Conservation (phyloP, 1,140 invertebrate species). For the Aleiodes sp. region DNA sequence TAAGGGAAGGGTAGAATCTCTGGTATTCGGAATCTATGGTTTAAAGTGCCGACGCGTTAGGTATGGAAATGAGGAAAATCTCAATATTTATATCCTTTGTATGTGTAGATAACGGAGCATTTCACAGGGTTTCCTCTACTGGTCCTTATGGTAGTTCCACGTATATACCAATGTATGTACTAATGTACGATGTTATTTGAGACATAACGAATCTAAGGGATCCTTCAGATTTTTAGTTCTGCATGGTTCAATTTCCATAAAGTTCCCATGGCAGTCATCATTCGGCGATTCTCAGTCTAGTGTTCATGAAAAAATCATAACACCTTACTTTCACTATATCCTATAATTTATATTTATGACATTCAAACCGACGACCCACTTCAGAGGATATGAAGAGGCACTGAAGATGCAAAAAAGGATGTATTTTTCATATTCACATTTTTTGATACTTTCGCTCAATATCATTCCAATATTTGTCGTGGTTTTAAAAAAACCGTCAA, state of each 20-base stretch:
- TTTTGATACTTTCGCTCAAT: neutral
- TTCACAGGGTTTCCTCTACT: slow-evolving; percentile 18
- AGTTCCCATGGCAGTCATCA: neutral
- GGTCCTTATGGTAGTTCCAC: neutral
- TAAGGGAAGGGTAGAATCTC: slow-evolving; percentile 3
- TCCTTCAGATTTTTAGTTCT: neutral
- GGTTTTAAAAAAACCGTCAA: no score
- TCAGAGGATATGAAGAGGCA: no score
- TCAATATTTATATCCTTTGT: slow-evolving; percentile 47
- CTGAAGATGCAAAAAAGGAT: slow-evolving; percentile 41
- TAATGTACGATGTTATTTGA: slow-evolving; percentile 3
- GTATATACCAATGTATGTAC: neutral
- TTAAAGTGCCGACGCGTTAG: slow-evolving; percentile 30
- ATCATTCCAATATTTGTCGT: neutral
- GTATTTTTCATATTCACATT: slow-evolving; percentile 27
- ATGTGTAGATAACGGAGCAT: slow-evolving; percentile 26
- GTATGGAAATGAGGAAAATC: slow-evolving; percentile 44
- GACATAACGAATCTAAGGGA: neutral
- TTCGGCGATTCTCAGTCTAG: neutral
- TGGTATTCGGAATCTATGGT: slow-evolving; percentile 12
- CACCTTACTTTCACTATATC: neutral
- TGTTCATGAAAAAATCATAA: neutral
- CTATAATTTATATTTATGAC: neutral
- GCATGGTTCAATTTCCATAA: slow-evolving; percentile 2
- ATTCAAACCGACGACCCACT: neutral